Base-by-base conservation (phyloP, 2,113 vertebrate genomes). In the Sialia sialis region DNA sequence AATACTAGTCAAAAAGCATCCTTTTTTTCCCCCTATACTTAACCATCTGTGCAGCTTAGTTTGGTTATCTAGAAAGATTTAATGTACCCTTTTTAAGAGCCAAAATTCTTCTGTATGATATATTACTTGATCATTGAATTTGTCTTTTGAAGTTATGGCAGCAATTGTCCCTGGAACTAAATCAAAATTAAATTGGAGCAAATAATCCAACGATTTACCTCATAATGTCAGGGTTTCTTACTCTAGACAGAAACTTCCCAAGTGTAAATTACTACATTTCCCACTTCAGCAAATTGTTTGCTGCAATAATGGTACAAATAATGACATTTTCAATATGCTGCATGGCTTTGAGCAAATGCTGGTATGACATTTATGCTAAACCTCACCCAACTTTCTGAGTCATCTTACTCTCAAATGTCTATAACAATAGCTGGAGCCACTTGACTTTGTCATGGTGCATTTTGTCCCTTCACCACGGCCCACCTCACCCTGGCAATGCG, bases 401-500 rank as follows among this genome's bases (percentile, higher is more conserved):
- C 32, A 49, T 39, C 59, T 81, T 74, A 70, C 10, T 81, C 51
- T 32, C 34, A 77, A 89, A 69, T 60, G 39, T 55, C 36, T 87
- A 25, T 63, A 68, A 56, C 0, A 2, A 72, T 75, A 49, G 0
- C 0, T 73, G 39, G 76, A 83, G 51, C 11, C 59, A 38, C 52
- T 60, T 46, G 54, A 49, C 55, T 68, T 18, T 83, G 58, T 64
- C 30, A 8, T 11, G 12, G 39, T 64, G 27, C 13, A 26, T 39
- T 23, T 52, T 49, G 9, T 48, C 13, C 29, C 32, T 87, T 75
- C 34, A 32, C 30, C 12, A 29, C 4, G 23, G 15, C 17, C 15
- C 0, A 0, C 18, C 38, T 77, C 1, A 0, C 29, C 10, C 29
- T 80, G 64, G 32, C 13, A 59, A 39, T 0, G 3, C 22, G 18